Conservation (phyloP, 2,113 vertebrate genomes). For the pig (Sus scrofa) region T2T-Sscrofa CM000821.6:26961001-26961500, state of each 20-base stretch:
- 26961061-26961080: too few relatives aligned
- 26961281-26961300: background rate
- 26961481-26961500: background rate
- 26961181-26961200: background rate
- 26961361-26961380: rapidly evolving
- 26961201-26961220: rapidly evolving
- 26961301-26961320: background rate
- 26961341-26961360: background rate
- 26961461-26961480: background rate
- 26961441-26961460: rapidly evolving
- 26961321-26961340: background rate
- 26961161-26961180: constrained; percentile 16
- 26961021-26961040: too few relatives aligned
- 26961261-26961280: background rate
- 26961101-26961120: too few relatives aligned
- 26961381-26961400: background rate
- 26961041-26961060: too few relatives aligned
- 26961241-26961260: background rate
- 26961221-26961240: background rate
- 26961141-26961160: too few relatives aligned
- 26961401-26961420: background rate
- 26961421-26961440: background rate
- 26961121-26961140: too few relatives aligned
- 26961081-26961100: too few relatives aligned
- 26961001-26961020: too few relatives aligned